Base-by-base conservation (phyloP, 2,888 invertebrate genomes). In the Phymatocera aterrima region DNA sequence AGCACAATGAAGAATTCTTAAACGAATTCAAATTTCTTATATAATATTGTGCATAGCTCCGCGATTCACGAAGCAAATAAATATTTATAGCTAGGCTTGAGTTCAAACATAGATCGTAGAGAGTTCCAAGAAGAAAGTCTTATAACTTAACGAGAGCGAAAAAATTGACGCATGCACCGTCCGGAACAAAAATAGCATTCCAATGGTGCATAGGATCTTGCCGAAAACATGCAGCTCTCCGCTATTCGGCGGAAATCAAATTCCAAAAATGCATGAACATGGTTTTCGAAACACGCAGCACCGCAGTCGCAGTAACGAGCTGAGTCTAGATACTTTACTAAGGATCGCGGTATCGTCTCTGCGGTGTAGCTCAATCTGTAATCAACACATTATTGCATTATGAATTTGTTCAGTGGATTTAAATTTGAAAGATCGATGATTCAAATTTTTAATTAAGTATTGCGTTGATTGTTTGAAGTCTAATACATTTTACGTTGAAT, bases 231-330 rank as follows among this genome's bases (percentile, higher is more conserved):
- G 15, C 87, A 81, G 74, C 80, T 83, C 2, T 79, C 81, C 37
- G 87, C 77, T 79, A 88, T 84, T 6, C 12, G 57, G 43, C 82
- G 84, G 57, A 87, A 79, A 77, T 84, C 78, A 3, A 83, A 81
- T 5, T 78, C 61, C 0, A 85, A 77, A 15, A 80, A 75, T 65
- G 82, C 81, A 68, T 81, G 85, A 40, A 84, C 61, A 28, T 80
- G 86, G 68, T 65, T 79, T 60, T 86, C 80, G 70, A 90, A 90
- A 79, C 89, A 93, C 21, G 93, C 91, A 60, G 85, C 87, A 0
- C 94, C 94, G 88, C 95, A 95, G 0, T 93, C 86, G 87, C 95
- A 95, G 88, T 93, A 93, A 82, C 92, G 92, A 0, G 94, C 93
- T 84, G 92, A 87, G 83, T 94, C 94, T 82, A 95, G 88, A 86